Percentiles rank a stretch among this genome's conserved stretches.
Conservation (phyloP, 2,797 vertebrate genomes). For the Hippoglossus hippoglossus region DNA sequence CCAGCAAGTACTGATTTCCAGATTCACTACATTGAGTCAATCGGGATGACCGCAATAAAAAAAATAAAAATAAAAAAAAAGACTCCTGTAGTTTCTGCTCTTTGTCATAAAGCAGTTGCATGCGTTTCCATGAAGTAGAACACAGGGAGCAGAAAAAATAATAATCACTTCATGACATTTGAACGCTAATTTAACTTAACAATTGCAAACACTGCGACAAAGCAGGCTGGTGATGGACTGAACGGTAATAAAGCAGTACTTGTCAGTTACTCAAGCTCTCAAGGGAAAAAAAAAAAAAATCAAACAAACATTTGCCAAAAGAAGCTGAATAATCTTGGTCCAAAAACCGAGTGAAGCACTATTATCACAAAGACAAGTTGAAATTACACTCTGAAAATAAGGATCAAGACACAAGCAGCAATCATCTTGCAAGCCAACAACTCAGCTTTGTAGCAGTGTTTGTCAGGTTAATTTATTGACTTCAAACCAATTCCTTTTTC, state of each 20-base stretch:
- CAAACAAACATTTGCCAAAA: background rate
- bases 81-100: background rate
- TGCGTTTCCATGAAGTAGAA: conserved; percentile 6
- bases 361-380: conserved; percentile 4
- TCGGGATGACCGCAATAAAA: conserved; percentile 8
- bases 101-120: background rate
- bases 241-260: conserved; percentile 27
- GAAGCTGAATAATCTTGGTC: conserved; percentile 6
- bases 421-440: conserved; percentile 2
- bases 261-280: conserved; percentile 12
- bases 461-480: conserved; percentile 17
- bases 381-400: conserved; percentile 2
- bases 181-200: background rate
- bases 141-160: background rate
- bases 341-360: background rate
- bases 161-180: conserved; percentile 7
- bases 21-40: conserved; percentile 7
- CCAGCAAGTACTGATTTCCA: background rate
- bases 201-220: conserved; percentile 39
- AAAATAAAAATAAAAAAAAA: background rate
- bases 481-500: conserved; percentile 21
- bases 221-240: background rate
- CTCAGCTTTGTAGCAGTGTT: conserved; percentile 28
- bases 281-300: background rate
- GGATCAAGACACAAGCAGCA: background rate